Base-by-base conservation (phyloP, 2,113 vertebrate genomes). In the Columbina picui region DNA sequence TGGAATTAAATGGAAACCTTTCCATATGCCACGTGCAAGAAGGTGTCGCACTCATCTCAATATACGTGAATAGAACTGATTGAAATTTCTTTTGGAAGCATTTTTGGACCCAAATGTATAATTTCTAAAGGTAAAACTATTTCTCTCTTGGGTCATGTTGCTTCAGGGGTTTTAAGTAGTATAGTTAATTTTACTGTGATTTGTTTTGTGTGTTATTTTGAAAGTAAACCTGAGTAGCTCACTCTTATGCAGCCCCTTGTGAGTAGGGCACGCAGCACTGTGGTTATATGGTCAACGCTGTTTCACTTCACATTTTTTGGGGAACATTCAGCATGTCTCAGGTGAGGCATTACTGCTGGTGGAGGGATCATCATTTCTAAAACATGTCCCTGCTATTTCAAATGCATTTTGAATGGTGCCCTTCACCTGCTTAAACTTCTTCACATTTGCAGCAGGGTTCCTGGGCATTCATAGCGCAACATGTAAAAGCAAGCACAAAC, bases 1-100 rank as follows among this genome's bases (percentile, higher is more conserved):
- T 86, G 30, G 57, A 76, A 80, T 73, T 64, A 80, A 68, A 41
- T 55, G 53, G 34, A 47, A 89, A 67, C 32, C 38, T 93, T 55
- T 59, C 63, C 32, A 55, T 32, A 50, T 29, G 45, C 12, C 25
- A 76, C 13, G 20, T 63, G 32, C 22, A 55, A 71, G 80, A 67
- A 76, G 11, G 39, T 14, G 4, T 12, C 0, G 0, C 36, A 27
- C 27, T 88, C 38, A 5, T 75, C 52, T 88, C 53, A 60, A 5
- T 60, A 20, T 34, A 34, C 18, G 7, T 18, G 20, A 90, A 8
- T 43, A 84, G 56, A 78, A 14, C n/a, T 21, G 63, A 43, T 0
- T 53, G 41, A 47, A 79, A 18, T 79, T 61, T 63, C 38, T 71
- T 79, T 90, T 94, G 84, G 71, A 91, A 89, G 32, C 49, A 11